Base-by-base conservation (phyloP, 2,888 invertebrate species). In the Eueremaeus valkanovi region DNA sequence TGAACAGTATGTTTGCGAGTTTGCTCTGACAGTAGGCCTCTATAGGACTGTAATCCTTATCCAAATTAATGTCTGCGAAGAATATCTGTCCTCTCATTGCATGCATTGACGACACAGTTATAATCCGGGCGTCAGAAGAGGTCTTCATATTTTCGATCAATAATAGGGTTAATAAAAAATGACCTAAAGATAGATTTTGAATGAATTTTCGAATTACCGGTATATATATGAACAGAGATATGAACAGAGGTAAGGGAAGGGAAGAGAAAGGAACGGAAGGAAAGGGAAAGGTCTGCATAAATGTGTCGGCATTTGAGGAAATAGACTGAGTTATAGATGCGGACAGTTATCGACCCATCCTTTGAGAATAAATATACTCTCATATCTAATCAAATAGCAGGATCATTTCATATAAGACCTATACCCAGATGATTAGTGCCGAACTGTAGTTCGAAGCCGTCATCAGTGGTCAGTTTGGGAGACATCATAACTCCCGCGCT, bases 71-170 rank as follows among this genome's bases (percentile, higher is more conserved):
- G 75, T 82, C 82, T 36, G 81, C 80, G 72, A 82, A 82, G 75
- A 82, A 74, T 11, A 82, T 78, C 21, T 77, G 77, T 3, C 81
- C 81, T 76, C 81, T 72, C 21, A 70, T 72, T 78, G 85, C 85
- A 3, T 84, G 83, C 63, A 82, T 68, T 8, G 85, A 85, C 2
- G 85, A 82, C 0, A 86, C 79, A 40, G 78, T 79, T 13, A 79
- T 55, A 11, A 79, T 79, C 45, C 79, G 75, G 0, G 78, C 76
- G 49, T 78, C 78, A 3, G 76, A 75, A 42, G 79, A 79, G 16
- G 36, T 72, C 63, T 76, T 78, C n/a, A 79, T 72, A 13, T 75
- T 49, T 3, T 78, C 78, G 9, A 79, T 42, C 0, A 79, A 33
- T 9, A 77, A 31, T 13, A 63, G 72, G 1, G 79, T 79, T 31